A percentile compares a stretch with the other conserved stretches of the same genome.
Conservation (phyloP, 1,140 invertebrate genomes). For the Calosoma granatense region DNA sequence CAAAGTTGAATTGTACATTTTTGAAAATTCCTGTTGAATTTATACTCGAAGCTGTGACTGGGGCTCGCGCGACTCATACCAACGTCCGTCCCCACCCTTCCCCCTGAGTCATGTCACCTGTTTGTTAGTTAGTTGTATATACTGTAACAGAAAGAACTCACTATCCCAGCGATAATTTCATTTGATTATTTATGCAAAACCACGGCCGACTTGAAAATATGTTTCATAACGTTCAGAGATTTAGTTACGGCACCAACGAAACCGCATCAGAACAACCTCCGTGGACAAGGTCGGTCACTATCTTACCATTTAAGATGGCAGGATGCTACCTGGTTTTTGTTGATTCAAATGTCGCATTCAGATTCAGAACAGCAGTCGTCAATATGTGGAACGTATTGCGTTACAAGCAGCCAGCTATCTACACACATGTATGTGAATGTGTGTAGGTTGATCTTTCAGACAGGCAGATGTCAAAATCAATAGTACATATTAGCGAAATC, state of each 20-base stretch:
- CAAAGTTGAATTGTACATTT: not conserved
- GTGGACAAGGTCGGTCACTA: conserved; percentile 3
- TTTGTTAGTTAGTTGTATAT: no score
- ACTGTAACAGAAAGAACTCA: no score
- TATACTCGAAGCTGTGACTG: not conserved
- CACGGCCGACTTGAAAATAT: not conserved
- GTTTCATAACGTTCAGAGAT: not conserved
- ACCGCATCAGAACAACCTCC: no score
- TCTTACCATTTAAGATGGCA: not conserved
- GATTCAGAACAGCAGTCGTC: no score
- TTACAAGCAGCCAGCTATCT: no score
- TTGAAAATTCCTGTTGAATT: not conserved
- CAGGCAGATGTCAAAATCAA: no score
- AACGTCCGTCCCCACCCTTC: not conserved
- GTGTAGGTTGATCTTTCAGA: no score
- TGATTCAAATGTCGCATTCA: conserved; percentile 3
- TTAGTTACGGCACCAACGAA: not conserved
- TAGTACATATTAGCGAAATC: no score
- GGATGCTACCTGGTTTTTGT: not conserved
- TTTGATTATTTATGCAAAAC: conserved; percentile 5
- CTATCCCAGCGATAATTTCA: conserved; percentile 1
- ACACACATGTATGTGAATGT: no score
- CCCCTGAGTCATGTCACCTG: not conserved
- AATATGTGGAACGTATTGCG: no score
- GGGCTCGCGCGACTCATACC: not conserved